Conservation (phyloP, 1,140 invertebrate species). For the Mizuhopecten yessoensis region DNA sequence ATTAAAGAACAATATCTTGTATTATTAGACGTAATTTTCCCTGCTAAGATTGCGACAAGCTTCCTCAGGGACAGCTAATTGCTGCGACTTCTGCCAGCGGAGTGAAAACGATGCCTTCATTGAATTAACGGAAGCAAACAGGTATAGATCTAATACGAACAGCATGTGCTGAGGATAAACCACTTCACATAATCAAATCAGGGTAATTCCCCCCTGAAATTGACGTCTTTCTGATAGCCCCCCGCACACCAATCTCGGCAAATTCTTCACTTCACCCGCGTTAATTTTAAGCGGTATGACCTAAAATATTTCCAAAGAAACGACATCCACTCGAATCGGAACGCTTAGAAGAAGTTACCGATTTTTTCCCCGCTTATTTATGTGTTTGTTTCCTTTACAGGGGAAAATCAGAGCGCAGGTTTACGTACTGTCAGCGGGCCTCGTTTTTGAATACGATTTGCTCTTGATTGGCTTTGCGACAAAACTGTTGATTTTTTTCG, state of each 20-base stretch:
- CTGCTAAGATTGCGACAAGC: slow-evolving; percentile 55
- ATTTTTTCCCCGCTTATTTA: neutral
- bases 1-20: slow-evolving; percentile 54
- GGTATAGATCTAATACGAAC: slow-evolving; percentile 58
- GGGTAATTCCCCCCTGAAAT: slow-evolving; percentile 59
- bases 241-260: slow-evolving; percentile 55
- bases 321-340: slow-evolving; percentile 4
- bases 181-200: slow-evolving; percentile 59
- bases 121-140: slow-evolving; percentile 59
- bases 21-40: slow-evolving; percentile 50
- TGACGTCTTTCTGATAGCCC: slow-evolving; percentile 47
- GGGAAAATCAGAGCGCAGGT: neutral
- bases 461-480: neutral
- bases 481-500: slow-evolving; percentile 23
- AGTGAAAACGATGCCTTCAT: slow-evolving; percentile 55
- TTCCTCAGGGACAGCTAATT: slow-evolving; percentile 58
- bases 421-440: neutral
- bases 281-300: slow-evolving; percentile 61
- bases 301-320: slow-evolving; percentile 41
- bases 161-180: slow-evolving; percentile 56
- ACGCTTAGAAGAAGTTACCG: neutral
- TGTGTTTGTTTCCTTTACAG: neutral
- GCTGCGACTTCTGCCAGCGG: slow-evolving; percentile 46
- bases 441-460: neutral
- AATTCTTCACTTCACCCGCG: slow-evolving; percentile 52